Base-by-base conservation (phyloP, 2,113 vertebrate species). In the Strix aluco region DNA sequence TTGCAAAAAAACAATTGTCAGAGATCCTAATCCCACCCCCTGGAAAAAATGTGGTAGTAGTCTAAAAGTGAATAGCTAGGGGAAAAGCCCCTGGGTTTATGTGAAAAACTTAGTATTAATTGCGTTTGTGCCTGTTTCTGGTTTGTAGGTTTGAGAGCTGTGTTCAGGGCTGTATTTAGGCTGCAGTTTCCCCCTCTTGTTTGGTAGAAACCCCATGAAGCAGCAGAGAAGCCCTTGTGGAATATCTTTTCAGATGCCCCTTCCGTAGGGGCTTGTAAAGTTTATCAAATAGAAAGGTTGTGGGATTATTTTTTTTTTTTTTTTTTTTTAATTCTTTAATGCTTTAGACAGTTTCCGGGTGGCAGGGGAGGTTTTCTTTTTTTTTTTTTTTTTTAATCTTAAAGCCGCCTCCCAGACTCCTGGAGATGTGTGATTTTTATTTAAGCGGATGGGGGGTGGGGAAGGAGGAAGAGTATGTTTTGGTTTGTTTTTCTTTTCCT, bases 1-100 rank as follows among this genome's bases (percentile, higher is more conserved):
- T 93, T 96, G 78, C 36, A 82, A n/a, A 79, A 94, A 72, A 80
- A 66, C 42, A 81, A 90, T 96, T 89, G 73, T 93, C 79, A 86
- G 84, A 86, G 81, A 92, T 90, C 70, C 91, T 94, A 91, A 91
- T 96, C 93, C 94, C 84, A 92, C 81, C 94, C 90, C 84, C 57
- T 71, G 38, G 22, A 71, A 90, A 78, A 97, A 97, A 94, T 90
- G 49, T 72, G 30, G n/a, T 77, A 61, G 70, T 44, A 86, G 71
- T 90, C 69, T 88, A 38, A 87, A 83, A 97, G 74, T 61, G 75
- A 47, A 61, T 90, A 91, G 86, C 69, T 54, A 49, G 29, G 36
- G 27, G n/a, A 61, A 80, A 86, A 84, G 58, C 70, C 83, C 67
- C 52, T 75, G 38, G 54, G 62, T 86, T 93, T 87, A 10, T 57